Base-by-base conservation (phyloP, 2,113 vertebrate species). In the Bagarius yarrelli region DNA sequence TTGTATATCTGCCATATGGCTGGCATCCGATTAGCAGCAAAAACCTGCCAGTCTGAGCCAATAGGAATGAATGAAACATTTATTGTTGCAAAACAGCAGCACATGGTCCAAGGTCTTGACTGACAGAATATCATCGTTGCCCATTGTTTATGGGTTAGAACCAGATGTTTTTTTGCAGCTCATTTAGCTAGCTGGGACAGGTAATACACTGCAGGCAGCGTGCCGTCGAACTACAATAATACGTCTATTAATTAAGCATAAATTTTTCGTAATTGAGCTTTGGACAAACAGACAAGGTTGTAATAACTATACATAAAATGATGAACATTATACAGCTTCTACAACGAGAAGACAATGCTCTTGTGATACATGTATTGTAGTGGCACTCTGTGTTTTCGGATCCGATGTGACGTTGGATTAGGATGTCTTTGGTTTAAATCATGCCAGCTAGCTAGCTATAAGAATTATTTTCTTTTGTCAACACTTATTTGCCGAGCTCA, bases 81-180 rank as follows among this genome's bases (percentile, higher is more conserved):
- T 55, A 32, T 73, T 32, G 32, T 53, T 53, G 11, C 50, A 59
- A 40, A 61, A 76, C 57, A 30, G 44, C 25, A 57, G 78, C 64
- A 57, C 66, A 50, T 71, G 25, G 67, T 72, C 18, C 53, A 47
- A 60, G 56, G 40, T 25, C 16, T 32, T 71, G 25, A 80, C 64
- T 70, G 78, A 70, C 78, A 79, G 34, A 47, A 70, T 40, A 70
- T 70, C 32, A 69, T 79, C 53, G 36, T 57, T 70, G 34, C 53
- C 34, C 64, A 59, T 70, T 59, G 63, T 70, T 79, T 79, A 44
- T 70, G 15, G 64, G 52, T 47, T 47, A 4, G 50, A 79, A 70
- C 13, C 78, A 79, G 63, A 59, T 80, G 78, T 70, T 71, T 70
- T 71, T 70, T 36, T 14, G 59, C 60, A 52, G 21, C 56, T 63